A percentile compares a stretch with the other conserved stretches of the same genome.
Evolutionary conservation across 2,113 vertebrate species (phyloP).

Genomic region (Grantiella picta): DNA sequence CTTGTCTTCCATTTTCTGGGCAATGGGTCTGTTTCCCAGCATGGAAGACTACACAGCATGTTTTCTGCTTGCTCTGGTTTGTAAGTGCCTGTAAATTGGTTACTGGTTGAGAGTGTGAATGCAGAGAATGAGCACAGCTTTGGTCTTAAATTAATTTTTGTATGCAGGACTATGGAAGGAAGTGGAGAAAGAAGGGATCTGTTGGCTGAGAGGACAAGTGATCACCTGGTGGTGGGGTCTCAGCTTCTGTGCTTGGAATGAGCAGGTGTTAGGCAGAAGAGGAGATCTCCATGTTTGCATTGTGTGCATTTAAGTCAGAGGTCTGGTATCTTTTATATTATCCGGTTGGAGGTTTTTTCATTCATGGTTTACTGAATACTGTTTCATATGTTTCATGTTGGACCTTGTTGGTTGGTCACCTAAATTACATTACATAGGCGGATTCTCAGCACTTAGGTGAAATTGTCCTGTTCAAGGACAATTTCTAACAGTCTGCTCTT

Average conservation of each 20-base stretch:
- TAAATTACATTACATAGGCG: neutral
- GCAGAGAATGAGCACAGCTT: neutral
- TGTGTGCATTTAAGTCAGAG: neutral
- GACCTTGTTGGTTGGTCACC: neutral
- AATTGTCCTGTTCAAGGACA: neutral
- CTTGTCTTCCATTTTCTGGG: neutral
- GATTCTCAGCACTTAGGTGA: neutral
- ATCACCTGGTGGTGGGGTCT: neutral
- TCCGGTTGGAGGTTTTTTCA: rapidly evolving
- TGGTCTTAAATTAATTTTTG: neutral
- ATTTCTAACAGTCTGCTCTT: neutral
- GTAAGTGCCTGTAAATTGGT: neutral
- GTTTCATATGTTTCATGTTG: neutral
- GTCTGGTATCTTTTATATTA: neutral
- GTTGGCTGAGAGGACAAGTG: neutral
- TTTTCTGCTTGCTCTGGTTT: neutral
- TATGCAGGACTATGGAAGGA: rapidly evolving
- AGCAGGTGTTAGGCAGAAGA: neutral
- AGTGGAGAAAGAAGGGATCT: neutral
- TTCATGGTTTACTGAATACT: neutral
- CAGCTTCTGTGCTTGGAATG: neutral
- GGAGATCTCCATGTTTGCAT: neutral
- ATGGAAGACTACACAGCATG: rapidly evolving
- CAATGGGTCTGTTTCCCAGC: neutral
- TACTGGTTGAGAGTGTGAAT: neutral